phyloP scores from a whole-genome alignment of 2,113 vertebrate species.

The Aspidoscelis tigris region DNA sequence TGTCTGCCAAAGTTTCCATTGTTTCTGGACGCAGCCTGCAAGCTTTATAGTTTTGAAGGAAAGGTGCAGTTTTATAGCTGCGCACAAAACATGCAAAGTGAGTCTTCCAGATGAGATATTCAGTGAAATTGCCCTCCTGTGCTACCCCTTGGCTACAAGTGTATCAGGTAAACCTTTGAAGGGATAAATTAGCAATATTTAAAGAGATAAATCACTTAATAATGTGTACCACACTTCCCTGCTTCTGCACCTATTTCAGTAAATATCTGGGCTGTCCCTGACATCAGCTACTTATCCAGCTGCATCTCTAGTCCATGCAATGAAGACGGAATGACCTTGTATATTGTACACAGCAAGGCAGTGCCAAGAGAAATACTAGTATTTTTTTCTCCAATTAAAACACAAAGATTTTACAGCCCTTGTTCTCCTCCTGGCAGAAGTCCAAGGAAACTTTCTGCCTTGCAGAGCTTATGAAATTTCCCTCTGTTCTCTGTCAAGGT shows the following conservation, averaged over 20 bases:
- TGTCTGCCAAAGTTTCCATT: too few relatives aligned
- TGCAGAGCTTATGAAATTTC: not conserved
- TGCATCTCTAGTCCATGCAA: not conserved
- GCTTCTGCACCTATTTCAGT: not conserved
- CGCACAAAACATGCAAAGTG: too few relatives aligned
- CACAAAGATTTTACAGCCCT: not conserved
- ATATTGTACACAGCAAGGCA: not conserved
- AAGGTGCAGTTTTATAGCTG: too few relatives aligned
- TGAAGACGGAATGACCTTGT: not conserved
- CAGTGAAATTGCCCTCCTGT: not conserved
- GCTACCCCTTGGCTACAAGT: not conserved
- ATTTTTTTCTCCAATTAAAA: not conserved
- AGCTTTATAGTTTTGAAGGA: too few relatives aligned
- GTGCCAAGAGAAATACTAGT: not conserved
- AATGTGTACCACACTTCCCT: not conserved
- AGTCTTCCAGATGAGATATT: not conserved
- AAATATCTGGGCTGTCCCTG: not conserved
- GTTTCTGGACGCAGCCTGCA: too few relatives aligned
- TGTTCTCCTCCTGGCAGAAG: not conserved
- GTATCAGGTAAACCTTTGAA: not conserved
- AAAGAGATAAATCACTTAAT: not conserved
- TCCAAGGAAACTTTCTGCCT: not conserved
- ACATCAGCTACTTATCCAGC: not conserved
- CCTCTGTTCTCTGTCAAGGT: not conserved
- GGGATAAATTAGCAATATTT: not conserved